A percentile compares a stretch with the other conserved stretches of the same genome.
Evolutionary conservation across 64 coral and sea anemone genomes (phyloP).

Genomic region (Acropora yongei): DNA sequence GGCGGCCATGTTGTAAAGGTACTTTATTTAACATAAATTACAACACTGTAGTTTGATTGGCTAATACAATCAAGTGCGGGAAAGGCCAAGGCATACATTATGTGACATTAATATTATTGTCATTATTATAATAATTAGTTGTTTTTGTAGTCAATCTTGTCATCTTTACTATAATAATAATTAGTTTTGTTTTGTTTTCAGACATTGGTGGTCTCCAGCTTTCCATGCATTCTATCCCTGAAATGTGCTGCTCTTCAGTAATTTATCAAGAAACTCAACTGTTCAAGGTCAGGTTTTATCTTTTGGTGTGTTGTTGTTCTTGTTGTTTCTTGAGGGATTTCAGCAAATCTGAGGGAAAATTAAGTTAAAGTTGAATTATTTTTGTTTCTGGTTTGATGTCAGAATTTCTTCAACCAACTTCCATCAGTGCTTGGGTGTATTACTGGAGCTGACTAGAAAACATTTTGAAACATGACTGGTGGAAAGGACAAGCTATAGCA

Average conservation of each 20-base stretch:
- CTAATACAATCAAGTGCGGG: too few relatives aligned
- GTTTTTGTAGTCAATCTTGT: too few relatives aligned
- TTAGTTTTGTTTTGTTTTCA: background rate
- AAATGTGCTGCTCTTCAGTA: slow-evolving; percentile 88
- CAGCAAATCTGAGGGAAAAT: too few relatives aligned
- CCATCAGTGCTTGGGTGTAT: slow-evolving; percentile 24
- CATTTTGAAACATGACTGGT: background rate
- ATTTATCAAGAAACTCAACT: slow-evolving; percentile 82
- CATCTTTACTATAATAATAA: too few relatives aligned
- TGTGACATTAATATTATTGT: too few relatives aligned
- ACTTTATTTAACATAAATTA: too few relatives aligned
- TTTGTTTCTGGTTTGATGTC: background rate
- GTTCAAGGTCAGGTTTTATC: slow-evolving; percentile 79
- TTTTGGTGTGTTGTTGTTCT: too few relatives aligned
- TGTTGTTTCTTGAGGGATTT: background rate
- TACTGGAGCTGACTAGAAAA: slow-evolving; percentile 22
- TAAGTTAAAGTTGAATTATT: too few relatives aligned
- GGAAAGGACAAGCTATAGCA: background rate
- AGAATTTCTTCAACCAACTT: slow-evolving; percentile 19
- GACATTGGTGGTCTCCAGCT: slow-evolving; percentile 94
- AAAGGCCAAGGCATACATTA: too few relatives aligned
- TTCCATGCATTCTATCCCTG: slow-evolving; percentile 96
- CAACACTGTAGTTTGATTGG: too few relatives aligned
- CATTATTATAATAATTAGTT: too few relatives aligned
- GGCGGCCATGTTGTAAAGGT: too few relatives aligned